A percentile compares a stretch with the other conserved stretches of the same genome.
Conservation (phyloP, 1,140 invertebrate genomes). For the Hestina assimilis region DNA sequence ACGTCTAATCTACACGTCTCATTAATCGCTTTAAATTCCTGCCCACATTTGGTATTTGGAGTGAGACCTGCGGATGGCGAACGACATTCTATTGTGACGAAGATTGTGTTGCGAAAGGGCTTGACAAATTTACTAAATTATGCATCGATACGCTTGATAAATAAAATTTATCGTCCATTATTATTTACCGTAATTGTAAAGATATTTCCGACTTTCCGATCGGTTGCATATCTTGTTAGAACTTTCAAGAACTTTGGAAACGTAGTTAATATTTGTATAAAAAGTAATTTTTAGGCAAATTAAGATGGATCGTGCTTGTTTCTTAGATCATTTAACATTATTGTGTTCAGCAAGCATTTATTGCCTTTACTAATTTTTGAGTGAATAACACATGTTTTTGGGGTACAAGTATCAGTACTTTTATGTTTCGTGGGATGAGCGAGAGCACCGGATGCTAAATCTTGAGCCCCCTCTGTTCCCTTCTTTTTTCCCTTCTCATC, state of each 20-base stretch:
- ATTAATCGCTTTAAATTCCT: constrained; percentile 31
- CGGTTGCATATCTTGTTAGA: not conserved
- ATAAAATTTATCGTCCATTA: constrained; percentile 1
- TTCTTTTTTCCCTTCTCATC: too few relatives aligned
- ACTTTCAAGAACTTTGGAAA: not conserved
- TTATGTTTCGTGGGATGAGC: too few relatives aligned
- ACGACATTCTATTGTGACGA: constrained; percentile 39
- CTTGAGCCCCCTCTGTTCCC: too few relatives aligned
- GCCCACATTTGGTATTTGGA: constrained; percentile 42
- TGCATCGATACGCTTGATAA: constrained; percentile 11
- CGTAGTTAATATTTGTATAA: not conserved
- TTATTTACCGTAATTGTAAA: not conserved
- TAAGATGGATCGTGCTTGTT: too few relatives aligned
- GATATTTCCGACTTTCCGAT: not conserved
- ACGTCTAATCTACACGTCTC: constrained; percentile 14
- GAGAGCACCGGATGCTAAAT: too few relatives aligned
- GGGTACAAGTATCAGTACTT: too few relatives aligned
- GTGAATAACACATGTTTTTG: too few relatives aligned
- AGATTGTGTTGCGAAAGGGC: constrained; percentile 20
- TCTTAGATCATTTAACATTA: too few relatives aligned
- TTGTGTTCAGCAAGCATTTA: too few relatives aligned
- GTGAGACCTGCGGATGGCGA: constrained; percentile 25
- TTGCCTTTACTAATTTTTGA: too few relatives aligned
- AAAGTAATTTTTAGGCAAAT: not conserved
- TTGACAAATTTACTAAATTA: constrained; percentile 21